Percentiles rank a stretch among this genome's conserved stretches.
These are phyloP conservation scores for Trichacis sp. DNA, from an alignment of 2,888 invertebrate genomes.

Conservation along the genomic window DNA sequence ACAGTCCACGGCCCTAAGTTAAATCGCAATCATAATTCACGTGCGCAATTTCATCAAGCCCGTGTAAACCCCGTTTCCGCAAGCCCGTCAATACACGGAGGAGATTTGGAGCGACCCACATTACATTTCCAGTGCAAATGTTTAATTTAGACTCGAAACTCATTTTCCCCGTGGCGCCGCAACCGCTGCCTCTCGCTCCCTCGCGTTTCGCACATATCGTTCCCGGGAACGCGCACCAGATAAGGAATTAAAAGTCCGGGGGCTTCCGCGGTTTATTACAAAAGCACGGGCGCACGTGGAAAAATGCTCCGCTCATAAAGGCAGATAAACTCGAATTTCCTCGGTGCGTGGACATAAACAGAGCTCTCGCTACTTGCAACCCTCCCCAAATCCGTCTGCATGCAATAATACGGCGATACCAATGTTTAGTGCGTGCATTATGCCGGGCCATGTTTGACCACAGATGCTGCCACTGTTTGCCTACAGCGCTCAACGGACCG, in stretches of 20 bases:
- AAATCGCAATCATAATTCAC: constrained; percentile 49
- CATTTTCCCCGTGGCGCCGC: constrained; percentile 35
- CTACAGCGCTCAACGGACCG: constrained; percentile 40
- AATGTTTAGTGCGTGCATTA: constrained; percentile 56
- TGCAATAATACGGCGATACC: constrained; percentile 58
- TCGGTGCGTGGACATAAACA: constrained; percentile 33
- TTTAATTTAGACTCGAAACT: constrained; percentile 43
- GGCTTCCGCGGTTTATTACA: constrained; percentile 56
- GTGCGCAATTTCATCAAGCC: constrained; percentile 59
- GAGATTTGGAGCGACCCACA: constrained; percentile 23
- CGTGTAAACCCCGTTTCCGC: constrained; percentile 53
- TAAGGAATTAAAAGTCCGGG: constrained; percentile 54
- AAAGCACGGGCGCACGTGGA: constrained; percentile 47
- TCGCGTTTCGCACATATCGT: constrained; percentile 45
- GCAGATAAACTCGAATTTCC: constrained; percentile 29
- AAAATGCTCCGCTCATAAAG: constrained; percentile 48
- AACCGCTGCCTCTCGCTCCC: constrained; percentile 35
- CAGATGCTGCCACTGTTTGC: constrained; percentile 49
- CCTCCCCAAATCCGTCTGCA: constrained; percentile 9
- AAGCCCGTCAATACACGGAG: constrained; percentile 35
- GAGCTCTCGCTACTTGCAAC: constrained; percentile 28
- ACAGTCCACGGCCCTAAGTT: constrained; percentile 56
- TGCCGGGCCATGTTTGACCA: constrained; percentile 51
- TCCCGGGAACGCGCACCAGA: constrained; percentile 39
- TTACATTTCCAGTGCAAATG: constrained; percentile 34